Percentiles rank a stretch among this genome's conserved stretches.
phyloP scores from a whole-genome alignment of 2,888 invertebrate genomes.

The Tetramorium bicarinatum region DNA sequence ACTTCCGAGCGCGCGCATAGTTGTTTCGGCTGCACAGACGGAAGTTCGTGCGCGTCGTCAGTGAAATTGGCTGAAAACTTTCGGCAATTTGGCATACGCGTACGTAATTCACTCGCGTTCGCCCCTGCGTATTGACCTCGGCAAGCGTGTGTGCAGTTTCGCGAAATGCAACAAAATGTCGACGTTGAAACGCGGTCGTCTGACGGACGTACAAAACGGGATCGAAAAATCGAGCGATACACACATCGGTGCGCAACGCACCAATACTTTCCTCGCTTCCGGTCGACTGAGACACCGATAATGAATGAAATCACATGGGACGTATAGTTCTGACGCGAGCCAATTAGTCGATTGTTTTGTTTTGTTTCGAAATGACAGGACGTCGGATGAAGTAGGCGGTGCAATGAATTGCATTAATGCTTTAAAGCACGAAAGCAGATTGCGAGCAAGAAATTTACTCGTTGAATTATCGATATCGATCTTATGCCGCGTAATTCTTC shows the following conservation, averaged over 20 bases:
- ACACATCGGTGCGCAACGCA: constrained; percentile 4
- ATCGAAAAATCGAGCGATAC: constrained; percentile 32
- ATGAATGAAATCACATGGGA: constrained; percentile 69
- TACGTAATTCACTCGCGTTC: constrained; percentile 72
- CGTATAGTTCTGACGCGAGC: constrained; percentile 63
- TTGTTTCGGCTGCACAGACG: constrained; percentile 27
- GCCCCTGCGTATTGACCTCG: constrained; percentile 22
- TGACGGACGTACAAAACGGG: constrained; percentile 13
- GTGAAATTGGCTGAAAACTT: constrained; percentile 77
- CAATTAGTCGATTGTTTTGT: constrained; percentile 68
- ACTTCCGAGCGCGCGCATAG: constrained; percentile 42
- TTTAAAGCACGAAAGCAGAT: constrained; percentile 19
- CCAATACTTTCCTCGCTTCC: constrained; percentile 39
- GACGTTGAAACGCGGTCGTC: constrained; percentile 29
- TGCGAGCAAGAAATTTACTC: not conserved
- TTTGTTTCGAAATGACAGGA: constrained; percentile 24
- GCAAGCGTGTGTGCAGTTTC: constrained; percentile 37
- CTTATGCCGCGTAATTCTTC: not conserved
- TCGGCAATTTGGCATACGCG: constrained; percentile 72
- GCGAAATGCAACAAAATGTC: constrained; percentile 49
- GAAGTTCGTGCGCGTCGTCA: constrained; percentile 49
- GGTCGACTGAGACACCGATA: constrained; percentile 57
- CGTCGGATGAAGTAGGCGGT: not conserved
- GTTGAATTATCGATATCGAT: constrained; percentile 10
- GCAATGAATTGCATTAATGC: constrained; percentile 37